Percentiles rank a stretch among this genome's conserved stretches.
These are phyloP conservation scores for Helobdella robusta DNA, from an alignment of 2,888 invertebrate species.

Conservation along the genomic window DNA sequence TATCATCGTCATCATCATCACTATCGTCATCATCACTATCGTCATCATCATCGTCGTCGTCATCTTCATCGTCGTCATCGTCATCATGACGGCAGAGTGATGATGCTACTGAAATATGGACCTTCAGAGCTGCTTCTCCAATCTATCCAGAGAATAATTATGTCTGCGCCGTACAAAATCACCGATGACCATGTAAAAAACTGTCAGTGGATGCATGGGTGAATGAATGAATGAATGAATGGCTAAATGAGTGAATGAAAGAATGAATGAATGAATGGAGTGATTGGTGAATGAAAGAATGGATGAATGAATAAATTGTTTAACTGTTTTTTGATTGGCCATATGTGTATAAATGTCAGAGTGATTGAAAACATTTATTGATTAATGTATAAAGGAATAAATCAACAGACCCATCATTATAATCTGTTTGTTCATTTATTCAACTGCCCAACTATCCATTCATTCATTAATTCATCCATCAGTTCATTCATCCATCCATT, in stretches of 20 bases:
- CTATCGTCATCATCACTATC: background rate
- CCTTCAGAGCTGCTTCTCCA: constrained; percentile 21
- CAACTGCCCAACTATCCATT: too few species aligned
- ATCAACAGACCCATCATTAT: too few species aligned
- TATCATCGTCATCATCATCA: constrained; percentile 5
- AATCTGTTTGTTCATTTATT: too few species aligned
- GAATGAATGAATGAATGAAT: background rate
- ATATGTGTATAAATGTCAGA: background rate
- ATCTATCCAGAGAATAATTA: background rate
- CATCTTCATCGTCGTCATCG: background rate
- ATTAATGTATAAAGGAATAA: too few species aligned
- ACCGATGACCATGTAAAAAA: constrained; percentile 16
- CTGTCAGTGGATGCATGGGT: background rate
- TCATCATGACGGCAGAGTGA: background rate
- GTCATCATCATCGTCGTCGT: background rate
- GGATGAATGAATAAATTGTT: too few species aligned
- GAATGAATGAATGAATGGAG: background rate
- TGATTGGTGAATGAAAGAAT: too few species aligned
- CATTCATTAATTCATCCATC: too few species aligned
- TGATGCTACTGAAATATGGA: constrained; percentile 5
- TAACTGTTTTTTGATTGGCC: background rate
- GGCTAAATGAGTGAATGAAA: background rate
- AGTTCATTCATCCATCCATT: too few species aligned
- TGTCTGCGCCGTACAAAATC: constrained; percentile 6
- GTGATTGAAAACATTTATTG: too few species aligned